These are phyloP conservation scores for Cheilosia vernalis DNA, from an alignment of 2,888 invertebrate species.

Conservation along the genomic window DNA sequence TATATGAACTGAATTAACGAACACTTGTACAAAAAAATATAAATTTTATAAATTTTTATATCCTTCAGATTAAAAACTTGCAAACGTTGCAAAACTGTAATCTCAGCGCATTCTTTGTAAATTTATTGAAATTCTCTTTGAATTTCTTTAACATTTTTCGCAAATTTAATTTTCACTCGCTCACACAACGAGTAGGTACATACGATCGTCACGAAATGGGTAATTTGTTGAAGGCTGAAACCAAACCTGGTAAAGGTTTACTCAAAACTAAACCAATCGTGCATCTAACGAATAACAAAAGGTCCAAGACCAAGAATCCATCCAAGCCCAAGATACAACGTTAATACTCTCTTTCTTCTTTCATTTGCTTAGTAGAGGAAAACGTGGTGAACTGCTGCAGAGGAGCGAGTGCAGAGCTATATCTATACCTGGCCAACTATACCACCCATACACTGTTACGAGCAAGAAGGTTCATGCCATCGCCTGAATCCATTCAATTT, in stretches of 20 bases:
- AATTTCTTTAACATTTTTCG: constrained; percentile 62
- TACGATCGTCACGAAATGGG: constrained; percentile 17
- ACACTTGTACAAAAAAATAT: constrained; percentile 1
- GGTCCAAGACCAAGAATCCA: constrained; percentile 18
- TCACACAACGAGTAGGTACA: constrained; percentile 18
- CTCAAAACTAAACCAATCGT: constrained; percentile 60
- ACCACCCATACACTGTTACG: constrained; percentile 45
- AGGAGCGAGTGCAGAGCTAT: constrained; percentile 17
- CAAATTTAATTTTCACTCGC: constrained; percentile 37
- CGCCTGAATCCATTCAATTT: constrained; percentile 46
- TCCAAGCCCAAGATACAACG: constrained; percentile 10
- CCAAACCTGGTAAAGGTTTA: constrained; percentile 59
- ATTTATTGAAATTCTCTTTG: constrained; percentile 59
- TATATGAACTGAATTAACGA: constrained; percentile 18
- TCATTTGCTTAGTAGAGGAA: not conserved
- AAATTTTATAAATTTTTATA: constrained; percentile 5
- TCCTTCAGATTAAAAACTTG: constrained; percentile 27
- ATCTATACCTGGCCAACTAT: constrained; percentile 11
- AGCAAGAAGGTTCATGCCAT: constrained; percentile 19
- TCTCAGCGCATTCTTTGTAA: constrained; percentile 48
- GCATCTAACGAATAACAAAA: constrained; percentile 65
- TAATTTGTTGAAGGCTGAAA: constrained; percentile 21
- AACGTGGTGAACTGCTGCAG: constrained; percentile 21
- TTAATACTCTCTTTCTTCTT: constrained; percentile 39
- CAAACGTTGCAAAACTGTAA: constrained; percentile 39